Evolutionary conservation across 1,140 invertebrate genomes (phyloP), one percentile per base, ranked within the genome.

Genomic region (Diabrotica virgifera): DNA sequence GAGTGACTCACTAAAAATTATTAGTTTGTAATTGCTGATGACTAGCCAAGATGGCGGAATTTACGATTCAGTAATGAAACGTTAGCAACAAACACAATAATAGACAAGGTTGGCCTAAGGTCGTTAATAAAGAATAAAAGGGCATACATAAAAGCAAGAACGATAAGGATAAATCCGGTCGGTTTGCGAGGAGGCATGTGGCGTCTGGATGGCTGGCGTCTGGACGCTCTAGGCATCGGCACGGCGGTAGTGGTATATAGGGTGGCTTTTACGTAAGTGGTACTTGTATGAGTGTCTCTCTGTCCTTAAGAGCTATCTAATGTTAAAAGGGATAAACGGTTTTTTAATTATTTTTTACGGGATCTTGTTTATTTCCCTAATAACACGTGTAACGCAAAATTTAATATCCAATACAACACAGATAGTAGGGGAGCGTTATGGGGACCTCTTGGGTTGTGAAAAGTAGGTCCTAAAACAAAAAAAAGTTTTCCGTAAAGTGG

Each of bases 101-200:
- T 53, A 61, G 64, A 65, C 59, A 67, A 58, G 36, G 58, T 57
- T 67, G 40, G n/a, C 36, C 62, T 62, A 68, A 56, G 35, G 59
- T 61, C 38, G 66, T 57, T 64, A 68, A 64, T 68, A 68, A 64
- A 68, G 66, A 68, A 68, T 68, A 64, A 46, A 68, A 56, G 35
- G 59, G 53, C 38, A 62, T 57, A 59, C 64, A 64, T 68, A 68
- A 68, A 68, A 62, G 64, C 64, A 64, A 61, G 51, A 57, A 35
- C 37, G 14, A 68, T 10, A 55, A 52, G 51, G 51, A 69, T 66
- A 69, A 69, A 69, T 69, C 68, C 59, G 35, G 61, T 63, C 65
- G 24, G 24, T 24, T 24, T 24, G 24, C 24, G 40, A 46, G 40
- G 40, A 46, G 40, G 62, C 65, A 66, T 66, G 40, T 62, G 64